Conservation (phyloP, 2,797 vertebrate species). For the Petrocephalus schoutedeni region DNA sequence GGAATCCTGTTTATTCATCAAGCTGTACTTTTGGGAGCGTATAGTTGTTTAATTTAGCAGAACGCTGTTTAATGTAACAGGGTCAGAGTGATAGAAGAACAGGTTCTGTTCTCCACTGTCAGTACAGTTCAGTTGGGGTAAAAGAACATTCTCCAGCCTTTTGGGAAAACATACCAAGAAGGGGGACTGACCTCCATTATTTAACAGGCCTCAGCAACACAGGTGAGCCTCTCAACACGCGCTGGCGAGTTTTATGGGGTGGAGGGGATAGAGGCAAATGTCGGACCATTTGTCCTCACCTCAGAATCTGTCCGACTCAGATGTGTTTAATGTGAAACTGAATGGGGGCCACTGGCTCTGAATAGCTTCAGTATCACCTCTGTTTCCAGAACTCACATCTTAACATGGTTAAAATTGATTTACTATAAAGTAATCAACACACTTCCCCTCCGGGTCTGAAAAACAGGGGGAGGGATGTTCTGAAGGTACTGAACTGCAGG, state of each 20-base stretch:
- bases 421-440: background rate
- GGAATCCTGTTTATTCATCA: background rate
- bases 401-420: constrained; percentile 4
- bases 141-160: background rate
- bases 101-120: background rate
- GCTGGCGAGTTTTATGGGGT: background rate
- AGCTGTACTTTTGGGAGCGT: background rate
- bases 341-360: background rate
- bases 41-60: background rate
- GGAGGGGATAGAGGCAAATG: background rate
- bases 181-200: background rate
- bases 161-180: background rate
- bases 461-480: background rate
- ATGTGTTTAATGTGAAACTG: background rate
- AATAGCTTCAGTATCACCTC: background rate
- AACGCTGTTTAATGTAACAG: background rate
- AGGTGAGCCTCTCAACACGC: background rate
- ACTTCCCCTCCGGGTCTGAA: background rate
- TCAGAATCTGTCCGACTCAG: background rate
- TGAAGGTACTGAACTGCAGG: background rate
- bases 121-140: background rate
- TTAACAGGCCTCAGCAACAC: background rate
- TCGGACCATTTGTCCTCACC: background rate
- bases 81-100: background rate
- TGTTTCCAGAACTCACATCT: background rate